Evolutionary conservation across 2,113 vertebrate genomes (phyloP), one percentile per base, ranked within the genome.

Genomic region (Edolisoma coerulescens): DNA sequence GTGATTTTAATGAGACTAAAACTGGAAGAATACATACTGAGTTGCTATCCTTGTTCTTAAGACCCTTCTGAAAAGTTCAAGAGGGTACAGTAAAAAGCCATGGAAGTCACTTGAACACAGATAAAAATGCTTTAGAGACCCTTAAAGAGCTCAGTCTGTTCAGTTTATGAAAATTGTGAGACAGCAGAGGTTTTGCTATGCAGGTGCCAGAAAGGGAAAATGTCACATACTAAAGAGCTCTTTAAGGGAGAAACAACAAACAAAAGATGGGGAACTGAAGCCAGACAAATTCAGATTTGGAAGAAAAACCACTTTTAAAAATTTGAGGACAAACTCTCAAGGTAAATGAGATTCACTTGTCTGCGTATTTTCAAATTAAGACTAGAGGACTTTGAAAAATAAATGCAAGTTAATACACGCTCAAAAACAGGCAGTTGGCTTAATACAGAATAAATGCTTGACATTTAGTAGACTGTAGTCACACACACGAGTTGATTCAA

Each of bases 201-300:
- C 52, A 92, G 90, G 59, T 61, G 42, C 52, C 92, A 96, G 68
- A 89, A 60, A 93, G 52, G 27, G 71, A 95, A 93, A 93, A 92
- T 56, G 47, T 71, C 86, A 92, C 67, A 90, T 73, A 75, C 35
- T 92, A n/a, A 81, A 89, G 52, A 92, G 44, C 28, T 92, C 50
- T 96, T 91, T 59, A 86, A 75, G n/a, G 49, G 47, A 94, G 73
- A 95, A 95, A 89, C 24, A 59, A 87, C 68, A 92, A 92, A 92
- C 86, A 89, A 87, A 93, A 87, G 83, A 39, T n/a, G 32, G 3
- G 11, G 16, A 91, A 91, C 44, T 75, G 56, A 78, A 92, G 73
- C 54, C 94, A 95, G 70, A 80, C 32, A 83, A 90, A 85, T 23
- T 80, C 79, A 80, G 56, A 91, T 81, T 89, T 89, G 67, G 94